A percentile compares a stretch with the other conserved stretches of the same genome.
These are phyloP conservation scores for Drosophila bocqueti DNA, from an alignment of 1,140 invertebrate genomes.

Conservation along the genomic window DNA sequence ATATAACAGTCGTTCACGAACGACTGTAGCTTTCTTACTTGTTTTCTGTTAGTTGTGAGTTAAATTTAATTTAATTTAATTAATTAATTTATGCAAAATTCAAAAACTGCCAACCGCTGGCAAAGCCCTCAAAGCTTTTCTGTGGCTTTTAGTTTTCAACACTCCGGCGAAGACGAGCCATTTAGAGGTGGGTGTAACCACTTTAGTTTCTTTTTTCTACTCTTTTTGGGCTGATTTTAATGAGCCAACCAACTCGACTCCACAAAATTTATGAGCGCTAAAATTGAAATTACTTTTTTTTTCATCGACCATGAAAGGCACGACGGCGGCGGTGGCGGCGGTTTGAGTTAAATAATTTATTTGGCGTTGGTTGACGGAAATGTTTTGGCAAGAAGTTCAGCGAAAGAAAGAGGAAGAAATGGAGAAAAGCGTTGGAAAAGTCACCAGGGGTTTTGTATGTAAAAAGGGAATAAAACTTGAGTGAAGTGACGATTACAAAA, in stretches of 20 bases:
- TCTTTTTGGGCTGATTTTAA: conserved; percentile 60
- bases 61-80: conserved; percentile 80
- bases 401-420: not conserved
- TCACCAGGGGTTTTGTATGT: conserved; percentile 8
- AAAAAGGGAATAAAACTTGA: not conserved
- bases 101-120: conserved; percentile 54
- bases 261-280: conserved; percentile 72
- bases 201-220: conserved; percentile 35
- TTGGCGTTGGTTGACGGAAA: conserved; percentile 25
- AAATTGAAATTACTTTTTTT: conserved; percentile 76
- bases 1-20: no score
- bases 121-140: conserved; percentile 54
- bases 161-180: conserved; percentile 14
- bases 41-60: conserved; percentile 42
- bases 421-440: conserved; percentile 1
- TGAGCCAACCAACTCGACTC: conserved; percentile 52
- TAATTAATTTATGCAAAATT: conserved; percentile 81
- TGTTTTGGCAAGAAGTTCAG: conserved; percentile 16
- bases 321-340: conserved; percentile 8
- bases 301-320: conserved; percentile 54
- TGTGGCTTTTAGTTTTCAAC: conserved; percentile 62
- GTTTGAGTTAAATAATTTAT: conserved; percentile 43
- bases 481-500: not conserved
- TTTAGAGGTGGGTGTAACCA: conserved; percentile 38
- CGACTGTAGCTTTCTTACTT: no score